phyloP scores from a whole-genome alignment of 2,888 invertebrate genomes.

The Lithophane semibrunnea region DNA sequence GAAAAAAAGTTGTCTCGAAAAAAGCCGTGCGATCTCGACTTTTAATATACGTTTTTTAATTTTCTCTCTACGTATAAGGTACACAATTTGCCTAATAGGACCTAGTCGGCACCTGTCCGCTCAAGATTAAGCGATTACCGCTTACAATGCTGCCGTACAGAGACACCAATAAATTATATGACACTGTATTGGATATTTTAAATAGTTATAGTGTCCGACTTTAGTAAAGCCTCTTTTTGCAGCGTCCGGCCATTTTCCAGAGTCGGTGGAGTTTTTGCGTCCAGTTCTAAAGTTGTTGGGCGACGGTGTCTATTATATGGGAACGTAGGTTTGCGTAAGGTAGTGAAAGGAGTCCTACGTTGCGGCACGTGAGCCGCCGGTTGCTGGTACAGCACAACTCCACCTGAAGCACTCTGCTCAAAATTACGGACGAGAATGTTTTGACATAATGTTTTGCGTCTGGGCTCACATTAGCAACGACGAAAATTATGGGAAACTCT shows the following conservation, averaged over 20 bases:
- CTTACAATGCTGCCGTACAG: conserved; percentile 61
- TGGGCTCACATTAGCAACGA: conserved; percentile 1
- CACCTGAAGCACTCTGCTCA: conserved; percentile 60
- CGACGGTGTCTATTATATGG: conserved; percentile 77
- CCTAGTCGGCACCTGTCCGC: conserved; percentile 72
- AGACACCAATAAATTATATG: conserved; percentile 76
- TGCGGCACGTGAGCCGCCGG: conserved; percentile 40
- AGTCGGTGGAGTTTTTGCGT: conserved; percentile 69
- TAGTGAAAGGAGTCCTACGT: conserved; percentile 77
- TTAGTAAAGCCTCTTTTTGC: conserved; percentile 76
- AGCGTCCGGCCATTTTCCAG: conserved; percentile 66
- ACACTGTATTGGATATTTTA: conserved; percentile 73
- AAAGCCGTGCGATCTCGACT: conserved; percentile 40
- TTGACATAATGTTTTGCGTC: conserved; percentile 21
- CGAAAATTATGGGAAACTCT: not conserved
- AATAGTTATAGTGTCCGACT: conserved; percentile 71
- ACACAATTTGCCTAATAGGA: conserved; percentile 74
- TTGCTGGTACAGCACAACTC: conserved; percentile 52
- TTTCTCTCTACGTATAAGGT: conserved; percentile 66
- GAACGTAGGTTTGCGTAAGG: conserved; percentile 79
- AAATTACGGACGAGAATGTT: conserved; percentile 63
- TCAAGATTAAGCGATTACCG: conserved; percentile 80
- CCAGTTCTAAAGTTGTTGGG: conserved; percentile 73
- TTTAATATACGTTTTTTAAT: conserved; percentile 58
- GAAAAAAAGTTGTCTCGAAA: conserved; percentile 56